Evolutionary conservation across 2,888 invertebrate species (phyloP), one percentile per base, ranked within the genome.

Genomic region (Oegoconia quadripuncta): DNA sequence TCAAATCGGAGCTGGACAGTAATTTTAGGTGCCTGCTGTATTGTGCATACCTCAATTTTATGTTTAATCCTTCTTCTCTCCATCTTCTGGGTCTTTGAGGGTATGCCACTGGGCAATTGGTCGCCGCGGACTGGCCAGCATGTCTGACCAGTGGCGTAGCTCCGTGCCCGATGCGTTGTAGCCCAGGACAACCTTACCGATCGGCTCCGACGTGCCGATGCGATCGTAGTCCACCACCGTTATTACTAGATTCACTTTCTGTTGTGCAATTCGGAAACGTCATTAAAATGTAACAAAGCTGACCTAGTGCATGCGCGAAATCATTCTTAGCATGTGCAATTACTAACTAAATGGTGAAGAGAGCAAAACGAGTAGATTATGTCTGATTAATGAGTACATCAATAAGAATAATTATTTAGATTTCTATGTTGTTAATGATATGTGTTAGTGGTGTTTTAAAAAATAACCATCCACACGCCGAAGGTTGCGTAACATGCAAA

Each of bases 61-160:
- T 16, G 3, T 27, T 80, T 94, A 93, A 84, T 94, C 93, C 78
- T 93, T 93, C 89, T 95, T 95, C 80, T 95, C 95, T 73, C 93
- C 94, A 80, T 99, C 97, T 79, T 99, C 96, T 60, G 98, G 95
- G 86, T 98, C 98, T 88, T 98, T 98, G 57, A 99, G 93, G 53
- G 99, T 98, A 81, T 99, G 99, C 99, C 99, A 99, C 84, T 99
- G 99, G 63, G 99, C 99, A 67, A 99, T 99, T 45, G 99, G 99
- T 79, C 99, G 93, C 69, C 99, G 92, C 29, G 99, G 99, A 62
- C 98, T 98, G 64, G 99, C 99, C 87, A 99, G 88, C 99, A 99
- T 99, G 87, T 99, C 99, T 52, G 98, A 98, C 99, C 99, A 99
- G 88, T 99, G 99, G 64, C 99, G 95, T 51, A 99, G 89, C 86